phyloP scores from a whole-genome alignment of 2,888 invertebrate species.

The Phymatocera aterrima region DNA sequence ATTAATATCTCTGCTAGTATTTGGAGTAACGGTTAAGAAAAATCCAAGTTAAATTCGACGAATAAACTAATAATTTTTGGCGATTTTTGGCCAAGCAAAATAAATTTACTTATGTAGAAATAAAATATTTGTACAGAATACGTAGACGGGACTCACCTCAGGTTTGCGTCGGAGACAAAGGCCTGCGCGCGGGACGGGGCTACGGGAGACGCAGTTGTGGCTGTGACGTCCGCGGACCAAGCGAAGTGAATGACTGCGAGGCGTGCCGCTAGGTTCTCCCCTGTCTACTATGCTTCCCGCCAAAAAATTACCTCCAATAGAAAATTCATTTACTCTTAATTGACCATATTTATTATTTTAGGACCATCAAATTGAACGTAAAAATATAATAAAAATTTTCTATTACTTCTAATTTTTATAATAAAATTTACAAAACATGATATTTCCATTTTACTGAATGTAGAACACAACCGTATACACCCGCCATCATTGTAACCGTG shows the following conservation, averaged over 20 bases:
- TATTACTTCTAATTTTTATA: slow-evolving; percentile 1
- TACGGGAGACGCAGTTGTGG: slow-evolving; percentile 45
- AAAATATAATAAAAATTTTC: slow-evolving; percentile 37
- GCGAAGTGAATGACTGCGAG: slow-evolving; percentile 45
- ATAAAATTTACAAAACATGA: slow-evolving; percentile 29
- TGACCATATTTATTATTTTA: slow-evolving; percentile 23
- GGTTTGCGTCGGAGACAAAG: slow-evolving; percentile 59
- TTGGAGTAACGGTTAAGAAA: not conserved
- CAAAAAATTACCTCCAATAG: slow-evolving; percentile 43
- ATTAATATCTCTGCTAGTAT: slow-evolving; percentile 44
- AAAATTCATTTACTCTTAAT: slow-evolving; percentile 27
- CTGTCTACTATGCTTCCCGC: slow-evolving; percentile 41
- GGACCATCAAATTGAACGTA: not conserved
- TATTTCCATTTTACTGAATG: not conserved
- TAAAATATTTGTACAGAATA: slow-evolving; percentile 42
- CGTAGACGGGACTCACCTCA: slow-evolving; percentile 49
- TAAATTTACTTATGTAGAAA: slow-evolving; percentile 43
- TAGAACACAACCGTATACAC: slow-evolving; percentile 18
- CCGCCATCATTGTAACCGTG: slow-evolving; percentile 41
- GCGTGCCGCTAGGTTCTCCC: slow-evolving; percentile 47
- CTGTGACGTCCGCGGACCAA: slow-evolving; percentile 45
- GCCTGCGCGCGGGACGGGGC: slow-evolving; percentile 59
- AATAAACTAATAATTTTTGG: slow-evolving; percentile 48
- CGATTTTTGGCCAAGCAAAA: slow-evolving; percentile 39
- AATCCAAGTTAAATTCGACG: slow-evolving; percentile 19